Evolutionary conservation across 2,113 vertebrate species (phyloP).

Genomic region (Paradoxurus hermaphroditus): DNA sequence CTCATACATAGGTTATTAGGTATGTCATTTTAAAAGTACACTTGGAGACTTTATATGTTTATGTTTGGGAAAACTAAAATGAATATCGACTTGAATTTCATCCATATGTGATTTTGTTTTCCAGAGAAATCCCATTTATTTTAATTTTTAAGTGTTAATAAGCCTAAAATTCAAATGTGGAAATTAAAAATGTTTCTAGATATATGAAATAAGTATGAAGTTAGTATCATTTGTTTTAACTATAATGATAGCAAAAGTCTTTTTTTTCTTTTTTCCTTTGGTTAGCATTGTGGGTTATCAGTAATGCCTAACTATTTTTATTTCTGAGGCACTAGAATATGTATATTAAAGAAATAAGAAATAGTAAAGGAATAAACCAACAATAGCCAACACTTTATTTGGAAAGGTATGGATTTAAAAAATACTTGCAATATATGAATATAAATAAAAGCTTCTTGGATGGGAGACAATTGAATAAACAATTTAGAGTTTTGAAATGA

Average conservation of each 20-base stretch:
- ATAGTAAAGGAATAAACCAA: neutral
- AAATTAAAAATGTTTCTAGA: slow-evolving; percentile 47
- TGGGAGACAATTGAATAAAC: neutral
- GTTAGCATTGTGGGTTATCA: neutral
- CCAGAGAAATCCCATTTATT: neutral
- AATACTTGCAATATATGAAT: neutral
- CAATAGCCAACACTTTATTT: neutral
- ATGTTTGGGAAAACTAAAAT: neutral
- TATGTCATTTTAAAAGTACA: slow-evolving; percentile 35
- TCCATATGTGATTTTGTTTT: slow-evolving; percentile 3
- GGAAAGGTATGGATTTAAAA: neutral
- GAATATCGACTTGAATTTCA: slow-evolving; percentile 21
- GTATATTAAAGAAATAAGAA: slow-evolving; percentile 10
- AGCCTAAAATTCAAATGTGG: slow-evolving; percentile 1
- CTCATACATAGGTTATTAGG: neutral
- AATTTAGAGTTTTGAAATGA: neutral
- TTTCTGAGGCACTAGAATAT: slow-evolving; percentile 40
- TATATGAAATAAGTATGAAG: slow-evolving; percentile 18
- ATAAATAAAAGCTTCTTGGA: neutral
- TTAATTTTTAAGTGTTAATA: slow-evolving; percentile 46
- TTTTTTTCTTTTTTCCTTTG: neutral
- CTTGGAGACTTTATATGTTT: neutral
- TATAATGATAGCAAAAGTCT: neutral
- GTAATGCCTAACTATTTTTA: slow-evolving; percentile 4
- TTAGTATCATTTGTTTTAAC: slow-evolving; percentile 10